Evolutionary conservation across 1,140 invertebrate species (phyloP), one percentile per base, ranked within the genome.

Genomic region (Drosophila setifemur): DNA sequence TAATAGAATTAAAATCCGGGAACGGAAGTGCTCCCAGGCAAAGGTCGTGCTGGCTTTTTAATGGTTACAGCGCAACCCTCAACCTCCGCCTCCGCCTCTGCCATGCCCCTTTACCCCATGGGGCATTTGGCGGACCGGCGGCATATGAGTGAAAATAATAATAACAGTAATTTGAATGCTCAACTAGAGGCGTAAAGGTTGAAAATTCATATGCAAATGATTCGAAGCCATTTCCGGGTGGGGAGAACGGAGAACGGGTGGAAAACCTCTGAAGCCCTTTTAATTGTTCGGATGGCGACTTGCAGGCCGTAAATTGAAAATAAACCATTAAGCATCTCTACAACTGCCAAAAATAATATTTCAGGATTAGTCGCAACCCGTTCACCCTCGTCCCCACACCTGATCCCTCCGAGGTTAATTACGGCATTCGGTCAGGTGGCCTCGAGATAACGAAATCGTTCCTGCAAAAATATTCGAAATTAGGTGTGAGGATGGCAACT

Each of bases 191-290:
- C 77, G 54, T 44, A 68, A 58, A 75, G 72, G 72, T 82, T 72
- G 72, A 73, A 85, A 88, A 88, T 88, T 85, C 85, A 88, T 88
- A 88, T 88, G 85, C 79, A 88, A 88, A 88, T 88, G 75, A 85
- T 88, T 55, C 52, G 75, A 50, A 61, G 83, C 60, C 61, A 70
- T 70, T 61, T 47, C 45, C 48, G 40, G 57, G 2, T 21, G 11
- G 18, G 19, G 11, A 0, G 12, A n/a, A 29, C 14, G 39, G 16
- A 3, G n/a, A 12, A 12, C 9, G 42, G 42, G 40, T 8, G 47
- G 25, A 9, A 11, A 12, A n/a, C 9, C n/a, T 19, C 5, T n/a
- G 11, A 14, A 79, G 57, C 70, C 70, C 66, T 83, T 77, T 44
- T 72, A 72, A 72, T 72, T 72, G 69, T 61, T 45, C 66, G 14